Evolutionary conservation across 2,888 invertebrate species (phyloP).

Genomic region (Blera fallax): DNA sequence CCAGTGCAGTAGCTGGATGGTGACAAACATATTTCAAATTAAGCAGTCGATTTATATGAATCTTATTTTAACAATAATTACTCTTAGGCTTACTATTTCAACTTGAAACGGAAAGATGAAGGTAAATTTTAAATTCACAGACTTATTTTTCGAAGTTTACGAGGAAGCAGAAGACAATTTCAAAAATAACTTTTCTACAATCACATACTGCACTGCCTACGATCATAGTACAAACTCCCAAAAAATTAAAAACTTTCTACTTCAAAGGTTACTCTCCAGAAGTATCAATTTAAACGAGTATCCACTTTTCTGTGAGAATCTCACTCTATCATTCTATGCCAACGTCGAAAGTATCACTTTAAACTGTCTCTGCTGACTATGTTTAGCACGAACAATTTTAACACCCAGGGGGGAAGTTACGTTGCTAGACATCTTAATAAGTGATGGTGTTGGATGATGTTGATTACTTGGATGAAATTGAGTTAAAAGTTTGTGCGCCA

Average conservation of each 20-base stretch:
- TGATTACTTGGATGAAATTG: constrained; percentile 37
- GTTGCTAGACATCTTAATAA: neutral
- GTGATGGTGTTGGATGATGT: constrained; percentile 18
- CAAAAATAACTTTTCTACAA: no score
- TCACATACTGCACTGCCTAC: neutral
- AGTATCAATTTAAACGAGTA: constrained; percentile 5
- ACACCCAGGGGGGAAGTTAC: neutral
- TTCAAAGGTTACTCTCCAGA: neutral
- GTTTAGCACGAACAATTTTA: neutral
- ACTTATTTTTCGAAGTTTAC: no score
- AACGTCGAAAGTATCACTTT: neutral
- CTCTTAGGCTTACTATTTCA: no score
- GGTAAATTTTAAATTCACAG: no score
- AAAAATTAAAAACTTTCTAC: neutral
- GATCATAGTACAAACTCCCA: neutral
- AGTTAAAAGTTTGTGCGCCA: constrained; percentile 33
- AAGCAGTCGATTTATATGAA: no score
- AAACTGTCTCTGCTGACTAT: neutral
- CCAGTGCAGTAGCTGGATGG: no score
- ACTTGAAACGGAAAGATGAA: no score
- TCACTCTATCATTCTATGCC: neutral
- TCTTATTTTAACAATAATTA: no score
- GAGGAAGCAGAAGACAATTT: no score
- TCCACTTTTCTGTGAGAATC: neutral
- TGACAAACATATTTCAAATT: no score